phyloP scores from a whole-genome alignment of 1,140 invertebrate genomes.

The Drosophila equinoxialis region DNA sequence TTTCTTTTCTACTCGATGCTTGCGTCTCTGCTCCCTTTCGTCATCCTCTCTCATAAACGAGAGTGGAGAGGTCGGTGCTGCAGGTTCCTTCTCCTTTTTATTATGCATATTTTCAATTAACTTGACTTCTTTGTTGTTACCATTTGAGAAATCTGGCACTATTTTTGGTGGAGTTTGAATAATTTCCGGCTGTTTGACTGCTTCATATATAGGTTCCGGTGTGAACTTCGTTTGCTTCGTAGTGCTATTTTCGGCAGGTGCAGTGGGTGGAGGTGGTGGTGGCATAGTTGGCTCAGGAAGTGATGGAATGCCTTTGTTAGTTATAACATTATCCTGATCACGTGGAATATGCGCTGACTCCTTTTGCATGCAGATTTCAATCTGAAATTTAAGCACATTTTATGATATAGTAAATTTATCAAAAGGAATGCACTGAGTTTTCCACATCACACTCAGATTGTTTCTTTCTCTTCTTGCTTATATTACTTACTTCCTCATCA shows the following conservation, averaged over 20 bases:
- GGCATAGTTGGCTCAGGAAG: constrained; percentile 90
- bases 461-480: not conserved
- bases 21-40: constrained; percentile 90
- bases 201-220: constrained; percentile 92
- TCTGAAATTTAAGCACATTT: constrained; percentile 38
- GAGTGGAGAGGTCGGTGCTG: not conserved
- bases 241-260: constrained; percentile 70
- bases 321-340: constrained; percentile 33
- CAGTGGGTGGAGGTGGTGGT: constrained; percentile 85
- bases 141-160: not conserved
- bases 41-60: constrained; percentile 31
- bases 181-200: constrained; percentile 83
- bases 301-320: constrained; percentile 85
- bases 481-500: constrained; percentile 85
- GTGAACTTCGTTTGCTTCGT: constrained; percentile 53
- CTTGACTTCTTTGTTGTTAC: not conserved
- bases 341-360: not conserved
- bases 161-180: constrained; percentile 12
- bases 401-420: not conserved
- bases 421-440: too few species aligned
- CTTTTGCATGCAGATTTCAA: constrained; percentile 46
- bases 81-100: constrained; percentile 18
- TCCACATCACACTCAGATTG: too few species aligned
- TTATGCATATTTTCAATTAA: constrained; percentile 6
- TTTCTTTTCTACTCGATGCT: constrained; percentile 92